A percentile compares a stretch with the other conserved stretches of the same genome.
Evolutionary conservation across 2,113 vertebrate species (phyloP).

Genomic region (Dissostichus mawsoni): DNA sequence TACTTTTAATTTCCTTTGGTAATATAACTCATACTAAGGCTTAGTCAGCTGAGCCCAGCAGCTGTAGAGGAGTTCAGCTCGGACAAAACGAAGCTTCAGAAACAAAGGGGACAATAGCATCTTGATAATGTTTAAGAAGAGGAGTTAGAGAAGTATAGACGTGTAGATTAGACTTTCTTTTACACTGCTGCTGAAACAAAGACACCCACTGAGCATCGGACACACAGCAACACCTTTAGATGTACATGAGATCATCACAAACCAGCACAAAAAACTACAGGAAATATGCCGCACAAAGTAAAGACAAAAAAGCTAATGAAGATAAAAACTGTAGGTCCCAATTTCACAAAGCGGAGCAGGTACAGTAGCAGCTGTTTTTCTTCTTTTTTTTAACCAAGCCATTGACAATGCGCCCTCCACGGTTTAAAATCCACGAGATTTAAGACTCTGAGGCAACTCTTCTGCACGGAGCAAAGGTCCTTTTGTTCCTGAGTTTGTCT

Average conservation of each 20-base stretch:
- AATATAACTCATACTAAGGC: constrained; percentile 20
- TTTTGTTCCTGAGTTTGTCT: constrained; percentile 68
- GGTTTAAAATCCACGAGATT: constrained; percentile 9
- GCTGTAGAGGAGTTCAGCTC: constrained; percentile 7
- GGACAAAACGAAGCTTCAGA: background rate
- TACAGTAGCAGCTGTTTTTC: constrained; percentile 29
- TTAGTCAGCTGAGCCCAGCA: constrained; percentile 7
- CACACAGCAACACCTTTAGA: background rate
- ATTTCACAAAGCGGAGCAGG: constrained; percentile 47
- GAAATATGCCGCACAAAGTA: constrained; percentile 3
- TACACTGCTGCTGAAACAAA: constrained; percentile 3
- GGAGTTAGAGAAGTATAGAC: background rate
- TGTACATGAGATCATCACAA: constrained; percentile 19
- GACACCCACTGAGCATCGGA: constrained; percentile 9
- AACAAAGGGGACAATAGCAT: background rate
- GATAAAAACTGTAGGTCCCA: constrained; percentile 20
- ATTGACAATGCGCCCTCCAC: constrained; percentile 23
- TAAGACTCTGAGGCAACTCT: constrained; percentile 26
- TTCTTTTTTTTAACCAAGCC: constrained; percentile 17
- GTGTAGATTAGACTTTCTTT: too few relatives aligned
- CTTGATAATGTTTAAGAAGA: constrained; percentile 4
- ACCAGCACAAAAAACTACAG: constrained; percentile 16
- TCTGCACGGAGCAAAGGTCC: constrained; percentile 33
- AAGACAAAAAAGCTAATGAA: constrained; percentile 1
- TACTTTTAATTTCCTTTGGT: constrained; percentile 31